Base-by-base conservation (phyloP, 2,797 vertebrate genomes). In the Brachymystax lenok region DNA sequence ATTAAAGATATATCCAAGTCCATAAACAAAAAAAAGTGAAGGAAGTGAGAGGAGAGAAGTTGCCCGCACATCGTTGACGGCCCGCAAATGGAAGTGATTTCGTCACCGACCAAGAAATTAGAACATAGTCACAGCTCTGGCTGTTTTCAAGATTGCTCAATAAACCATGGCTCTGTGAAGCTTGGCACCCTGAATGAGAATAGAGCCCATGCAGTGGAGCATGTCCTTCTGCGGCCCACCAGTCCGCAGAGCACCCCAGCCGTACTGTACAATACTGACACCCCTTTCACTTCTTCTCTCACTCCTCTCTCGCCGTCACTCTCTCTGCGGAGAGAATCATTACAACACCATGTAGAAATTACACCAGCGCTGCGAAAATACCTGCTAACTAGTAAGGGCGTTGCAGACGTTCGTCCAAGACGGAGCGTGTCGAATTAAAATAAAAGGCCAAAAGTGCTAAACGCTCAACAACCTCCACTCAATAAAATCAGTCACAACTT, bases 201-300 rank as follows among this genome's bases (percentile, higher is more conserved):
- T 87, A 83, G 83, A 89, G 83, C 14, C 87, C 90, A 61, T 61
- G 21, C 21, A 92, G 75, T 88, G 84, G 87, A 93, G 90, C 94
- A 87, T 93, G 86, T 91, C 92, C 82, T 87, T 84, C 72, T 27
- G 77, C 52, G 73, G 70, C 59, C 77, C 66, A 19, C 33, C 40
- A 2, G 30, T 85, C 46, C 64, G 6, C 86, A 84, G 82, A 84
- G 83, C 81, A 85, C 71, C 73, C 69, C 46, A 72, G 80, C 76
- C 75, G 89, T 86, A 91, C 91, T 86, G 85, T 85, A 89, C 87
- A 91, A 92, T 86, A 87, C 82, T 79, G 79, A 76, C 80, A 52
- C 74, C 71, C 85, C 81, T 78, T 78, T 75, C 80, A 59, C 74
- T 72, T 40, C 40, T 40, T 40, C 40, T 40, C 40, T 10, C 40